Base-by-base conservation (phyloP, 2,113 vertebrate species). In the Diphyllodes magnificus region DNA sequence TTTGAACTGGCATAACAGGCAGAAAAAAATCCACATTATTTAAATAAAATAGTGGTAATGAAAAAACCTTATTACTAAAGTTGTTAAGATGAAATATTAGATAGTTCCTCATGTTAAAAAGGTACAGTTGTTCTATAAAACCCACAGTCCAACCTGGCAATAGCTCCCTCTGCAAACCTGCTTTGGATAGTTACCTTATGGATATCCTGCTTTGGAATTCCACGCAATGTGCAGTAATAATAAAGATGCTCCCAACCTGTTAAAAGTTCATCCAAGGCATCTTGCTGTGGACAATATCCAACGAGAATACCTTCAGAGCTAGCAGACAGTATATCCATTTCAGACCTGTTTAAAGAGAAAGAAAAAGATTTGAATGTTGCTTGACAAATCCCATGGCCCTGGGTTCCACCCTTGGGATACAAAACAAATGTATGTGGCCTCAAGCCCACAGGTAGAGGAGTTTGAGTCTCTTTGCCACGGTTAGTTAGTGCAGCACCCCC, bases 241-340 rank as follows among this genome's bases (percentile, higher is more conserved):
- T 80, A 87, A 49, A 98, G 97, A 51, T 98, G 98, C 14, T 98
- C 98, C 98, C 97, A 94, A 10, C 97, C 97, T 0, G 96, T 98
- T 85, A 98, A 76, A 64, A 97, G 91, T 27, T 96, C 96, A 42
- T 98, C 97, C 82, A 98, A 54, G 31, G 97, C 97, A 53, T 98
- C 98, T 82, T 96, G 95, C 88, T 98, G 98, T 0, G 97, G 98
- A 75, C 98, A 98, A 61, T 97, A 98, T 77, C 98, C 98, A 1
- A 97, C 12, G 9, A 95, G 90, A 50, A 98, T 18, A 7, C 98
- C 97, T 23, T 92, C 96, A 10, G 70, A 49, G 8, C 80, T 75
- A 10, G 97, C 96, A 53, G 88, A 91, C 7, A 95, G 66, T 80
- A 98, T 96, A 63, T 96, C 86, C 80, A 92, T 88, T 14, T 93